Evolutionary conservation across 2,888 invertebrate species (phyloP), one percentile per base, ranked within the genome.

Genomic region (Polydrusus cervinus): DNA sequence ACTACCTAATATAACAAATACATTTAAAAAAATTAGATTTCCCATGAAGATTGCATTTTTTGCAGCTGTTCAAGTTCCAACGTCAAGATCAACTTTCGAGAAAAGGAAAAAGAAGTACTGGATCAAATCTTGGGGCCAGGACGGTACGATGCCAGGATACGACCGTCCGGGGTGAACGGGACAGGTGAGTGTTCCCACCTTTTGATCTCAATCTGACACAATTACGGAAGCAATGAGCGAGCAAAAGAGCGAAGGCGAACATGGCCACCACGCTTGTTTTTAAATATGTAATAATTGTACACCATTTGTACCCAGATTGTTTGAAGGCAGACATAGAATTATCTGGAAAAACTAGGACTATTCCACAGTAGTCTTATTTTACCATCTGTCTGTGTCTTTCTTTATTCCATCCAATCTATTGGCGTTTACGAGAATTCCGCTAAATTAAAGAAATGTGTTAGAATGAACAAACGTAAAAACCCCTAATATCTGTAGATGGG

Each of bases 91-190:
- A 97, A 97, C 91, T 96, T 95, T 90, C 92, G 97, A 83, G 96
- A 95, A 90, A 96, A 95, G 89, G 97, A 97, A 89, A 97, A 97
- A 88, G 94, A 96, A 89, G 95, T 97, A 84, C 90, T 97, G 88
- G 97, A 97, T 89, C 93, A 94, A 89, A 97, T 97, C 88, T 91
- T 97, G 85, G 96, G 96, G 79, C 94, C 94, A 78, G 95, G 95
- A 81, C 91, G 94, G 82, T 97, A 97, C 91, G 97, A 97, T 89
- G 96, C 96, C 80, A 91, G 97, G 85, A 97, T 97, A 87, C 90
- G 97, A 86, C 97, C 97, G 69, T 96, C 96, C 71, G 97, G 97
- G 83, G 93, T 95, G 88, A 97, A 97, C 88, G 96, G 95, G 87
- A 96, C 96, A 92, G 97, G 97, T 96, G 90, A 92, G 92, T 80